These are phyloP conservation scores for Corvus moneduloides DNA, from an alignment of 2,113 vertebrate genomes.

Conservation along the genomic window DNA sequence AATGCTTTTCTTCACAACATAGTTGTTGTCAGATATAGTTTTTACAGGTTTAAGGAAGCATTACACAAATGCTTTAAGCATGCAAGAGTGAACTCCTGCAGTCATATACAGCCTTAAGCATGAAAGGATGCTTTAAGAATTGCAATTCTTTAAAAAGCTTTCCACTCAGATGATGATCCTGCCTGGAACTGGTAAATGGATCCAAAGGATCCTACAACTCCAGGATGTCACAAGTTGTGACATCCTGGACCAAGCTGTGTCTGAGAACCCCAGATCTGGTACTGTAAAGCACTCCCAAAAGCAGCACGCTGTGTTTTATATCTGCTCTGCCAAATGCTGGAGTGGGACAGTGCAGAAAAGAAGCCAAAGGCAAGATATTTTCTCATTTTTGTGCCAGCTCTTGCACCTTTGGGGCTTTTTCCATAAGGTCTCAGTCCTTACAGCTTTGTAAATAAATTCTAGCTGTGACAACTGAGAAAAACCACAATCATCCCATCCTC, in stretches of 20 bases:
- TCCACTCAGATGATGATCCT: background rate
- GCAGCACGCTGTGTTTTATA: accelerated
- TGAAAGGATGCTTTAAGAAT: background rate
- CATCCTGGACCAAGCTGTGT: background rate
- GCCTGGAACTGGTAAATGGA: background rate
- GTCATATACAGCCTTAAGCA: background rate
- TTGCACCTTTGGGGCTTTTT: background rate
- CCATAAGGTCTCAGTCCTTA: background rate
- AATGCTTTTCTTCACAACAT: background rate
- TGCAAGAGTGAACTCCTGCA: background rate
- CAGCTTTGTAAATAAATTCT: background rate
- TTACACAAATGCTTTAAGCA: background rate
- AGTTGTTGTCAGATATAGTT: background rate
- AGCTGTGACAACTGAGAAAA: background rate
- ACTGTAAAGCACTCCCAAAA: background rate
- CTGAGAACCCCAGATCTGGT: too few relatives aligned
- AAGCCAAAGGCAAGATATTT: background rate
- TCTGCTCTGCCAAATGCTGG: background rate
- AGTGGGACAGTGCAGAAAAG: background rate
- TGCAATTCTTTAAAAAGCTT: background rate
- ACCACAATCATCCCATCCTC: background rate
- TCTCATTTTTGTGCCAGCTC: background rate
- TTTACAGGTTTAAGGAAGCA: background rate
- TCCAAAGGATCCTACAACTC: background rate
- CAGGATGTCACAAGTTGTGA: background rate